Base-by-base conservation (phyloP, 2,888 invertebrate genomes). In the Deilephila elpenor region DNA sequence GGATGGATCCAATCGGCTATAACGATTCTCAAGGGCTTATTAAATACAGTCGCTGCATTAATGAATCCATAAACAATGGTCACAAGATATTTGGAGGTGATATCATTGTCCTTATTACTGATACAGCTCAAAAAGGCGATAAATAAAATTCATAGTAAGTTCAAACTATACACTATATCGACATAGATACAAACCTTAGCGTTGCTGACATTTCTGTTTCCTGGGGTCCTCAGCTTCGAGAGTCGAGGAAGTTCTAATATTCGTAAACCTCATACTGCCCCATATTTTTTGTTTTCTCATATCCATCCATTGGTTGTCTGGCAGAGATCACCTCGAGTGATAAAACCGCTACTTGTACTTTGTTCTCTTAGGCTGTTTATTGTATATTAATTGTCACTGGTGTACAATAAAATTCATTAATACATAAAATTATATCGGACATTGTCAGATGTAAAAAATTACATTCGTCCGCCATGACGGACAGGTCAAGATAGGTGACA, bases 401-500 rank as follows among this genome's bases (percentile, higher is more conserved):
- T 1, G 25, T 25, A 25, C 25, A 25, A 25, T 25, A 25, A 25
- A 25, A 25, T 25, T 25, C 25, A 25, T 25, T 25, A 25, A 1
- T 25, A 1, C 0, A 25, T 25, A 25, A 25, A 25, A 25, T 25
- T 25, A 25, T 25, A 25, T 56, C 7, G 56, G n/a, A 6, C 7
- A n/a, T 44, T 56, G 56, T 14, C 44, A 20, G 14, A 44, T 64
- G 64, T 20, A 67, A 67, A 67, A 44, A 67, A 67, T 25, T 67
- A 67, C 25, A 67, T 67, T 67, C 51, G 44, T 25, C 67, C 67
- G 51, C 25, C 67, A 25, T 67, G 17, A 67, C 67, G 67, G 51
- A 67, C 67, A 67, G 67, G 67, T 67, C 44, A 51, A 51, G 67
- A 67, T 67, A 20, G 51, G 25, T 51, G 67, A 67, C 67, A 44